Percentiles rank a stretch among this genome's conserved stretches.
phyloP scores from a whole-genome alignment of 2,888 invertebrate species.

The Charanyca ferruginea region DNA sequence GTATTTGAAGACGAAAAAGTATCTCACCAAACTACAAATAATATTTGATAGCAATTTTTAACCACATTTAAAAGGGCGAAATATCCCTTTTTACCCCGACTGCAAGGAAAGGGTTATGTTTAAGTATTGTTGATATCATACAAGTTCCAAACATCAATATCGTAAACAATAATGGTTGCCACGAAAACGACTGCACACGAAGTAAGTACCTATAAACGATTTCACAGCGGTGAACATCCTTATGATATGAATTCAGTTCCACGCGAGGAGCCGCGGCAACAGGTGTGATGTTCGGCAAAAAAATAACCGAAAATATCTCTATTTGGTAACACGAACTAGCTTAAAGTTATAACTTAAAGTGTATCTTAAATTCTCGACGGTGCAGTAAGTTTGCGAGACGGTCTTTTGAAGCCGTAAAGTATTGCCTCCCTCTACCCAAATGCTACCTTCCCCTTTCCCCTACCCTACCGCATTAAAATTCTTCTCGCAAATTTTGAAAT shows the following conservation, averaged over 20 bases:
- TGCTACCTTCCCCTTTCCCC: slow-evolving; percentile 50
- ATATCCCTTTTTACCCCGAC: no score
- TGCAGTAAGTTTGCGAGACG: slow-evolving; percentile 69
- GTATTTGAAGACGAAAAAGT: background rate
- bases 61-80: no score
- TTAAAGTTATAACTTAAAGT: slow-evolving; percentile 44
- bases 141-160: slow-evolving; percentile 12
- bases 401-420: slow-evolving; percentile 68
- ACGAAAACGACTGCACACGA: slow-evolving; percentile 44
- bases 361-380: slow-evolving; percentile 59
- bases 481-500: slow-evolving; percentile 79
- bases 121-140: background rate
- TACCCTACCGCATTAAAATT: slow-evolving; percentile 76
- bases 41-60: no score
- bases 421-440: slow-evolving; percentile 58
- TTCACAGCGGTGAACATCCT: slow-evolving; percentile 34
- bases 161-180: slow-evolving; percentile 27
- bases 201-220: slow-evolving; percentile 48
- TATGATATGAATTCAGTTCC: slow-evolving; percentile 61
- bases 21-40: no score
- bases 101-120: no score
- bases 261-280: slow-evolving; percentile 47
- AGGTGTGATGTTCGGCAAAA: slow-evolving; percentile 50
- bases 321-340: slow-evolving; percentile 19
- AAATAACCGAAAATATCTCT: slow-evolving; percentile 19